Base-by-base conservation (phyloP, 2,888 invertebrate genomes). In the Dichetophora obliterata region DNA sequence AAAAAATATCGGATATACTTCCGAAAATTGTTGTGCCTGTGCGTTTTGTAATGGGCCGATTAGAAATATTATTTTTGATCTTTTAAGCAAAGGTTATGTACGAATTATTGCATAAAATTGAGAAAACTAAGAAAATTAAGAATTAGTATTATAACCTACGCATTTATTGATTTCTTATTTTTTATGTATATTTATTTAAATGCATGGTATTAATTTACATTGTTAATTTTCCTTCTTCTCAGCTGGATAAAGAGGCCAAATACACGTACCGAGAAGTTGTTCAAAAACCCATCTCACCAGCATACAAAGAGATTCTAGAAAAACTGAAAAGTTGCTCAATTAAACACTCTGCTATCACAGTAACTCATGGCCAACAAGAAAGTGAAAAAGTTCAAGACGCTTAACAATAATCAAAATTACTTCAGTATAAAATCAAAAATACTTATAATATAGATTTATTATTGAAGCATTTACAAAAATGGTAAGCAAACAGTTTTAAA, bases 211-310 rank as follows among this genome's bases (percentile, higher is more conserved):
- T 71, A 19, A 61, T 11, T 22, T 8, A 24, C 27, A 16, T 19
- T 19, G 22, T 57, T 31, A 31, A 31, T 31, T 31, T 77, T 72
- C 34, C 5, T 59, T 78, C 72, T 59, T 78, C 72, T 31, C 63
- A 92, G 88, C 86, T 93, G 8, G 91, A 92, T 78, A 92, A 92
- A 22, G 92, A 92, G 82, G 89, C 90, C 24, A 90, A 91, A 52
- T 95, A 95, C 87, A 90, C 91, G 80, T 93, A 93, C 80, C 91
- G 91, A 76, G 92, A 93, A 69, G 94, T 95, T 9, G 92, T 94
- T 3, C 95, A 95, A 88, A 90, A 91, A 31, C 95, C 95, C 0
- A 93, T 95, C 71, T 91, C 93, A 74, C 95, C 95, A 9, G 94
- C 95, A 0, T 95, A 95, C 80, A 91, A 92, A 84, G 92, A 93